phyloP scores from a whole-genome alignment of 2,888 invertebrate genomes.

The Lampropteryx suffumata region DNA sequence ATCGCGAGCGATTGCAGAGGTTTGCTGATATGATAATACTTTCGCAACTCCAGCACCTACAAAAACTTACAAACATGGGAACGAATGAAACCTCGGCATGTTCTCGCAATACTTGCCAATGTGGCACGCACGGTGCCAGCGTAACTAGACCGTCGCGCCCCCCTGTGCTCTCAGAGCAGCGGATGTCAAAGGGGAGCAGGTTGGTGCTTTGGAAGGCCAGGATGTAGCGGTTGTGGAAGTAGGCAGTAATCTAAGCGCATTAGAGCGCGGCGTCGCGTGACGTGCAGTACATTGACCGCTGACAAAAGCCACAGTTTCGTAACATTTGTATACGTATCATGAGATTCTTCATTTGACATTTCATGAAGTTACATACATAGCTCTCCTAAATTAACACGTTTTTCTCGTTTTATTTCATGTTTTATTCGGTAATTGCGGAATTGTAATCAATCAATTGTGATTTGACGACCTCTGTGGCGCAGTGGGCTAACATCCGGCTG shows the following conservation, averaged over 20 bases:
- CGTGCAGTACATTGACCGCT: conserved; percentile 75
- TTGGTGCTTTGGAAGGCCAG: conserved; percentile 40
- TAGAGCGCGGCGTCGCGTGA: conserved; percentile 76
- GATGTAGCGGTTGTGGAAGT: conserved; percentile 51
- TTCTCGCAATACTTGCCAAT: conserved; percentile 64
- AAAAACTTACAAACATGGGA: conserved; percentile 42
- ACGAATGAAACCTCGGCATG: conserved; percentile 60
- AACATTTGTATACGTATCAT: neutral
- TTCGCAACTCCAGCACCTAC: conserved; percentile 26
- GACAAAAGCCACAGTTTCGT: conserved; percentile 42
- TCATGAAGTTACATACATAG: too few species aligned
- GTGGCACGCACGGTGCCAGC: conserved; percentile 46
- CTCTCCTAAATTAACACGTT: too few species aligned
- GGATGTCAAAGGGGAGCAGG: conserved; percentile 21
- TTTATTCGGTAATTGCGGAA: too few species aligned
- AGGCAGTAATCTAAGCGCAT: conserved; percentile 79
- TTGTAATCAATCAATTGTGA: too few species aligned
- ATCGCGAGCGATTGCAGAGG: conserved; percentile 1
- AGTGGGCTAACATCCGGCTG: too few species aligned
- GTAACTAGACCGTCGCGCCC: conserved; percentile 39
- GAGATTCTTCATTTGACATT: too few species aligned
- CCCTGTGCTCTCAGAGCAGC: conserved; percentile 12
- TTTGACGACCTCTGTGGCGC: too few species aligned
- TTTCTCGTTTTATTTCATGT: too few species aligned
- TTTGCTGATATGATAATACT: conserved; percentile 19